Evolutionary conservation across 2,113 vertebrate species (phyloP).

Genomic region (Bungarus multicinctus): DNA sequence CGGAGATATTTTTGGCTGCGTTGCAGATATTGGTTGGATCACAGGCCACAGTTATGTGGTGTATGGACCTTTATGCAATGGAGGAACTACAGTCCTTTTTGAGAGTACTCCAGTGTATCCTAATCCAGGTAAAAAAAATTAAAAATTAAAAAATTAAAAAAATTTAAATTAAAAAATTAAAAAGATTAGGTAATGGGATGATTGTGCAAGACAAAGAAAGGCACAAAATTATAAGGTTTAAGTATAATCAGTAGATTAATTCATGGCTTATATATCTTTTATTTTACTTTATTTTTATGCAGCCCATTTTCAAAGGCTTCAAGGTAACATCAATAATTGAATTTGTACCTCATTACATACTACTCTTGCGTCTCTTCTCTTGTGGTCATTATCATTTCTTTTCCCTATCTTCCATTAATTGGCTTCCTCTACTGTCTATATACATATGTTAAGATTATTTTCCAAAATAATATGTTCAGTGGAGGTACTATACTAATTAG

Average conservation of each 20-base stretch:
- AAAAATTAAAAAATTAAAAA: no score
- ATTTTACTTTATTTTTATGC: not conserved
- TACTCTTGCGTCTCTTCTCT: not conserved
- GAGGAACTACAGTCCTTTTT: slow-evolving; percentile 79
- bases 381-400: not conserved
- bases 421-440: not conserved
- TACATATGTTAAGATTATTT: not conserved
- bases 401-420: not conserved
- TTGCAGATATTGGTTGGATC: slow-evolving; percentile 84
- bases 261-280: not conserved
- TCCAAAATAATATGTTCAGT: not conserved
- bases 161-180: not conserved
- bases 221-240: not conserved
- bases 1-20: slow-evolving; percentile 78
- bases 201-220: not conserved
- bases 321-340: not conserved
- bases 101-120: slow-evolving; percentile 80
- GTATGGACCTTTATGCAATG: slow-evolving; percentile 80
- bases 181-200: not conserved
- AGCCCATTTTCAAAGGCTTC: not conserved
- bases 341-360: not conserved
- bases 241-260: not conserved
- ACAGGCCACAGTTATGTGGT: slow-evolving; percentile 80
- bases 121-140: slow-evolving; percentile 59
- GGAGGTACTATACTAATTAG: not conserved